These are phyloP conservation scores for Bombus vancouverensis DNA, from an alignment of 1,140 invertebrate genomes.

Conservation along the genomic window DNA sequence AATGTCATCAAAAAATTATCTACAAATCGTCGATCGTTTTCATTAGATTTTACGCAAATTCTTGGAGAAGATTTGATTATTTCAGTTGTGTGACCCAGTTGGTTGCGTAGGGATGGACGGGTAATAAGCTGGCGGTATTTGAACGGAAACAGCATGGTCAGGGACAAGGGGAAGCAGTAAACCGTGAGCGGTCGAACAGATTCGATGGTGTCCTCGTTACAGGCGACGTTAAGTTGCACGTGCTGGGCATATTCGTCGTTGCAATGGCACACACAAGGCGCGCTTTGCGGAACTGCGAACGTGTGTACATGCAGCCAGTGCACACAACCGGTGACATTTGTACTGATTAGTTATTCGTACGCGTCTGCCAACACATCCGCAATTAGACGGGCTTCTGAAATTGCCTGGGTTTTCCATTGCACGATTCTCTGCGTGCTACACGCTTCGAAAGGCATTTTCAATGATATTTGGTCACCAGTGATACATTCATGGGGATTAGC, in stretches of 20 bases:
- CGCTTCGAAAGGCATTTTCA: neutral
- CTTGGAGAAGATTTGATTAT: neutral
- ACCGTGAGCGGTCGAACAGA: constrained; percentile 22
- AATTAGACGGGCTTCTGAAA: constrained; percentile 36
- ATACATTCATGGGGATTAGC: neutral
- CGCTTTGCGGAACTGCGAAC: neutral
- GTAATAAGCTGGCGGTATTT: neutral
- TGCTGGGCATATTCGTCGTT: constrained; percentile 36
- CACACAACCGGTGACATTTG: constrained; percentile 46
- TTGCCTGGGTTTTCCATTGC: constrained; percentile 6
- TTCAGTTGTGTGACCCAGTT: neutral
- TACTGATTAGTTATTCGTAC: constrained; percentile 55
- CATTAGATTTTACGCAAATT: too few relatives aligned
- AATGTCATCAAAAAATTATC: too few relatives aligned
- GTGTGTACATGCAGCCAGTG: constrained; percentile 11
- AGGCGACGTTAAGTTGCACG: constrained; percentile 27
- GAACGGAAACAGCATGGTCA: constrained; percentile 3
- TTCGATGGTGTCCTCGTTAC: constrained; percentile 9
- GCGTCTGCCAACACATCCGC: constrained; percentile 18
- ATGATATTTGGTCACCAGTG: neutral
- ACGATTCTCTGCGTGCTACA: neutral
- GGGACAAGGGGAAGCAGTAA: constrained; percentile 16
- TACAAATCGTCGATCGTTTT: too few relatives aligned
- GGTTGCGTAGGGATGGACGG: neutral
- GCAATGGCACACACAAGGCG: neutral